Evolutionary conservation across 1,140 invertebrate species (phyloP), one percentile per base, ranked within the genome.

Genomic region (Himalopsyche phryganea): DNA sequence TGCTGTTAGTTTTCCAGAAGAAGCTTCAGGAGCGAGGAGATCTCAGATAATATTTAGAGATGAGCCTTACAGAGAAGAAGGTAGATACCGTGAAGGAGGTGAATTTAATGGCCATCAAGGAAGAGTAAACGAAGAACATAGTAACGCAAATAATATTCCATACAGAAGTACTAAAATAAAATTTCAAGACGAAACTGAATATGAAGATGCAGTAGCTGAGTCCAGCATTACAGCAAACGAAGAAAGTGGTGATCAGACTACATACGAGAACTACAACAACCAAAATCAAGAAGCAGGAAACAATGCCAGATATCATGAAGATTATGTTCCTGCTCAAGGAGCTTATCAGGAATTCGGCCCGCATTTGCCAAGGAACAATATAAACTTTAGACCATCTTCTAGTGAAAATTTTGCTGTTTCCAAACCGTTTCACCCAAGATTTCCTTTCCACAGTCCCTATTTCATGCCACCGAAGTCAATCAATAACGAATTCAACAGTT

Each of bases 401-500:
- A 51, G 42, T 19, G 42, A 51, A 10, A 32, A 19, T 1, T 59
- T 45, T 19, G 41, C 56, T 13, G 35, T 48, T 3, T 40, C 40
- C 10, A 62, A 58, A 32, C 14, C 56, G 2, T 63, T 50, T 23
- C 56, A 63, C 15, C 53, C 53, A 1, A 51, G 61, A 17, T 58
- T 50, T 53, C 61, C 61, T 10, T 55, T 55, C 48, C 50, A 55
- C 10, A 49, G 28, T 32, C 56, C 50, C 2, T 63, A 58, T 28
- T 58, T 58, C 35, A 52, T 52, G 6, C 61, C 55, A 1, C 61
- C 61, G 0, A 63, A 63, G 40, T 59, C 56, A 0, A 55, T 48
- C 53, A 57, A 66, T 33, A 75, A 75, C 33, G 73, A 73, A 5
- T 61, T 71, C 7, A 75, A 68, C 47, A 65, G 14, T 35, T 52